Evolutionary conservation across 2,113 vertebrate species (phyloP), one percentile per base, ranked within the genome.

Genomic region (Catharus bicknelli): DNA sequence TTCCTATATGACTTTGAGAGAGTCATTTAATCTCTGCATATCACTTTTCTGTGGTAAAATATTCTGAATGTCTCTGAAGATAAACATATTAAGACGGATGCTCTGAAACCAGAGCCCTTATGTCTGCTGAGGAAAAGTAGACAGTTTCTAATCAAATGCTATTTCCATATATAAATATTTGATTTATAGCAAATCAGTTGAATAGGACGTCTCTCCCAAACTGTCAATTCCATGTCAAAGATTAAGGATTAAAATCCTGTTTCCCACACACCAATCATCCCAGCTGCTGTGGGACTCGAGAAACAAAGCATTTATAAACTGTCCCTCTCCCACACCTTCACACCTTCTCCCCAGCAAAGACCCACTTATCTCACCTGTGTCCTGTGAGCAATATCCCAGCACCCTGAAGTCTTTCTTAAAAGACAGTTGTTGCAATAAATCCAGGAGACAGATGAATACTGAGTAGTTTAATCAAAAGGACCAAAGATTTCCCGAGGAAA

Each of bases 11-110:
- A 79, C 45, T 87, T 88, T 82, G 80, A 34, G 69, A 90, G 76
- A 80, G 74, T 55, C 17, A 88, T 72, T 88, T 75, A 83, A 89
- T 77, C 61, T 83, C 59, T 81, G 13, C 16, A 32, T 92, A 85
- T 88, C 69, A 48, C 48, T 86, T 95, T 90, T 34, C 79, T 86
- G 91, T 69, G 78, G 87, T 91, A 62, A 94, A 91, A 76, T 7
- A 57, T 95, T 58, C 69, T 91, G 82, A 74, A 88, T 90, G 58
- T 66, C 72, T 87, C 54, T 62, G 83, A 85, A 89, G 90, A 85
- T 90, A 94, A 89, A 91, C 26, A 91, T 4, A 50, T 82, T 40
- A 68, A 88, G 57, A 72, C 2, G 0, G 90, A 85, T 89, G 62
- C 30, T 91, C 54, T 86, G 63, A 86, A 88, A 86, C 23, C 57